Base-by-base conservation (phyloP, 2,888 invertebrate genomes). In the Kuschelorhynchus macadamiae region DNA sequence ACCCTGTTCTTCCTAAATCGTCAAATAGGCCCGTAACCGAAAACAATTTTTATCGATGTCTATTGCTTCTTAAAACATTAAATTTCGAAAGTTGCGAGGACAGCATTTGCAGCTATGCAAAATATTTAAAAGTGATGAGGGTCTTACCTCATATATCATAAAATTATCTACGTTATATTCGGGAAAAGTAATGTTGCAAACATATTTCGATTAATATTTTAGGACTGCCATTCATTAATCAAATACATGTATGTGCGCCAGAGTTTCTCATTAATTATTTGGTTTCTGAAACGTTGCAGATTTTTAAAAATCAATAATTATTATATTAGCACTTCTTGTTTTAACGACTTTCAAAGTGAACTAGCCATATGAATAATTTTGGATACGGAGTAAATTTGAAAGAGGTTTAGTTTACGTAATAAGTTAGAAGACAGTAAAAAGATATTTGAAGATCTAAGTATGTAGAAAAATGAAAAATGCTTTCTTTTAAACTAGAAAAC, bases 171-270 rank as follows among this genome's bases (percentile, higher is more conserved):
- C 55, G 50, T 17, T 25, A 39, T 57, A 61, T 55, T 53, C 42
- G 60, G 56, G 49, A 55, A 75, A 77, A 75, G 76, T 75, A 75
- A 77, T 77, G 74, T 71, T 73, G 74, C 74, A 71, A 55, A 67
- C 73, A 73, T 71, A 74, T 76, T 76, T 74, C 74, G 77, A 74
- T 76, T 75, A 77, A 75, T 75, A 75, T 74, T 76, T 76, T 72
- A 70, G 71, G 71, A 67, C 57, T 70, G 66, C 66, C 72, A 63
- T 56, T 47, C 77, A 77, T 77, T 75, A 75, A 77, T 77, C 77
- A 77, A 72, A 74, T 69, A 64, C 49, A 69, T 73, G 74, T 74
- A 71, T 74, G 75, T 74, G 72, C 71, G 70, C 66, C 71, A 69
- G 70, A 75, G 71, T 72, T 72, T 66, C 56, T 61, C 73, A 72